Evolutionary conservation across 1,140 invertebrate species (phyloP).

Genomic region (Zaprionus ornatus): DNA sequence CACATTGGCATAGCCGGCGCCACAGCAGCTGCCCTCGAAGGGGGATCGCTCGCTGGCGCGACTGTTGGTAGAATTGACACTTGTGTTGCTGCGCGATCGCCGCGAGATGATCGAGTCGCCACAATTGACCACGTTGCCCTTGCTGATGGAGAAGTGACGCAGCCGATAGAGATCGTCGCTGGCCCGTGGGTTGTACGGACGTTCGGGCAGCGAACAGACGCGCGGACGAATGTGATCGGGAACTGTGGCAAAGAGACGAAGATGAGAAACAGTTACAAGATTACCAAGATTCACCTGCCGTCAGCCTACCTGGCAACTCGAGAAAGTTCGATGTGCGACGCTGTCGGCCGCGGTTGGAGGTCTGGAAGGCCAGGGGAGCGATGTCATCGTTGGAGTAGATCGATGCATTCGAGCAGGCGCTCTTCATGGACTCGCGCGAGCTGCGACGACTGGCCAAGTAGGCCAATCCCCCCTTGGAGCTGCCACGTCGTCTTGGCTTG

Average conservation of each 20-base stretch:
- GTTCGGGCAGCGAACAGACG: slow-evolving; percentile 93
- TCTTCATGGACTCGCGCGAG: slow-evolving; percentile 88
- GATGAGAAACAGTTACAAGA: too few species aligned
- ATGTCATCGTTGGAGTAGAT: slow-evolving; percentile 88
- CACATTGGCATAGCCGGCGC: slow-evolving; percentile 89
- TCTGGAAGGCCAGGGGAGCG: slow-evolving; percentile 89
- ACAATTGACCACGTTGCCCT: slow-evolving; percentile 93
- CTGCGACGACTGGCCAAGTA: slow-evolving; percentile 90
- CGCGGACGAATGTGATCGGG: slow-evolving; percentile 92
- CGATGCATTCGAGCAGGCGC: slow-evolving; percentile 87
- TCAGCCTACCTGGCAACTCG: slow-evolving; percentile 89
- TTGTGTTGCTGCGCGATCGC: slow-evolving; percentile 91
- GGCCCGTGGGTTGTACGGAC: slow-evolving; percentile 91
- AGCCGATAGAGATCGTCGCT: slow-evolving; percentile 93
- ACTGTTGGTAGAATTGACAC: slow-evolving; percentile 91
- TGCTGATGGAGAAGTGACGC: slow-evolving; percentile 94
- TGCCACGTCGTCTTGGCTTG: slow-evolving; percentile 75
- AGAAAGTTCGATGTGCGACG: slow-evolving; percentile 93
- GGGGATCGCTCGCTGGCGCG: slow-evolving; percentile 91
- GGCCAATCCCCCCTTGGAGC: slow-evolving; percentile 87
- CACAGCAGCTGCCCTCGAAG: slow-evolving; percentile 93
- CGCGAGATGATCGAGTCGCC: slow-evolving; percentile 94
- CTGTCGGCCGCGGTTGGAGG: slow-evolving; percentile 89
- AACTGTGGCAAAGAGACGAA: slow-evolving; percentile 84
- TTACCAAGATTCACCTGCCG: neutral